A percentile compares a stretch with the other conserved stretches of the same genome.
Conservation (phyloP, 2,113 vertebrate genomes). For the Mesembrinibis cayennensis region DNA sequence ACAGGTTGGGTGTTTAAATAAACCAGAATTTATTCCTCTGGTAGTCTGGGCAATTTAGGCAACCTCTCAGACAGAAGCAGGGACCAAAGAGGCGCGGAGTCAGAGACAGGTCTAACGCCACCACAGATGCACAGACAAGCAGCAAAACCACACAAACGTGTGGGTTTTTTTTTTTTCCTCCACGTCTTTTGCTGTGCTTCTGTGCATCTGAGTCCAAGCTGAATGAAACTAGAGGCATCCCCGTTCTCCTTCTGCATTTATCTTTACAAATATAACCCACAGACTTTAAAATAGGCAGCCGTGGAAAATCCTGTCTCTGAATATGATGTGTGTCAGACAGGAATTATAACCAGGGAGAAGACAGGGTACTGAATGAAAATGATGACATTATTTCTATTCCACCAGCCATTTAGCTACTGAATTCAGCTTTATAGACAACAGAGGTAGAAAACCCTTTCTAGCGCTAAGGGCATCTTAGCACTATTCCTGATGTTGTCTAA, state of each 20-base stretch:
- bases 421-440: not conserved
- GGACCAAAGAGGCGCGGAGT: not conserved
- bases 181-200: not conserved
- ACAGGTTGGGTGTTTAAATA: not conserved
- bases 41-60: not conserved
- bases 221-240: not conserved
- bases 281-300: not conserved
- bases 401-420: not conserved
- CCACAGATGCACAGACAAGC: not conserved
- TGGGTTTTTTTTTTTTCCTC: not conserved
- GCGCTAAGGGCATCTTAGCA: not conserved
- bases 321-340: not conserved
- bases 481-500: not conserved
- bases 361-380: not conserved
- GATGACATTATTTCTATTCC: not conserved
- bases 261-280: not conserved
- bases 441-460: not conserved
- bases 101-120: not conserved
- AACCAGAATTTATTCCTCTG: not conserved
- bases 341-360: not conserved
- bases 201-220: not conserved
- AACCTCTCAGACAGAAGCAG: not conserved
- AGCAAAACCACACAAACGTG: not conserved
- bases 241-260: not conserved
- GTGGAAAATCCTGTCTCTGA: not conserved